Evolutionary conservation across 2,888 invertebrate species (phyloP), one percentile per base, ranked within the genome.

Genomic region (Lepidocyrtinus sp.): DNA sequence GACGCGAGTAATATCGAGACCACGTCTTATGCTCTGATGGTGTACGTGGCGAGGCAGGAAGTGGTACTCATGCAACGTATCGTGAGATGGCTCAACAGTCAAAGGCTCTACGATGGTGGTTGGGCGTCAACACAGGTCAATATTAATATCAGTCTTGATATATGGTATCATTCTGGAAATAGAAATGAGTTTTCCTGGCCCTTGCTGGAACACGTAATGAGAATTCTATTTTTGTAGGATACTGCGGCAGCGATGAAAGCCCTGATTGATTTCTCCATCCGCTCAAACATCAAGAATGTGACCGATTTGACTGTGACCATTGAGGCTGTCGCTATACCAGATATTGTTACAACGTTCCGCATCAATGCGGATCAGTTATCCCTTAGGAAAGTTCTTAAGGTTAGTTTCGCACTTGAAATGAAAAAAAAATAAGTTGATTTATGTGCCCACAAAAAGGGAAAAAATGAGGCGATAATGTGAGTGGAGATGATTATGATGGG

Each of bases 1-100:
- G 98, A 98, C 90, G 93, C 96, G 0, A 93, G 95, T 88, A 98
- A 97, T 88, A 94, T 98, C 63, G 97, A 97, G 87, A 93, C 97
- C 0, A 98, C 98, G 0, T 94, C 97, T 0, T 98, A 97, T 88
- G 98, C 95, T 0, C 90, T 98, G 67, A 90, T 98, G 87, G 94
- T 96, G 0, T 96, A 96, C 88, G 95, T 96, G 82, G 94, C 94
- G 27, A 91, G 95, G 19, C 94, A 96, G 88, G 96, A 96, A 87
- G 90, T 92, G 15, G 78, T 82, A 72, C 92, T 93, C 87, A 93
- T 95, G 78, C 95, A 96, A 87, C 92, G 94, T 1, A 96, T 97
- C 85, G 96, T 96, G 9, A 93, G 94, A 88, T 97, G 97, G 97
- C 90, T 97, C 59, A 97, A 96, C 88, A 91, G 95, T 0, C 96